These are phyloP conservation scores for Pycnonotus jocosus DNA, from an alignment of 2,113 vertebrate genomes.

Conservation along the genomic window DNA sequence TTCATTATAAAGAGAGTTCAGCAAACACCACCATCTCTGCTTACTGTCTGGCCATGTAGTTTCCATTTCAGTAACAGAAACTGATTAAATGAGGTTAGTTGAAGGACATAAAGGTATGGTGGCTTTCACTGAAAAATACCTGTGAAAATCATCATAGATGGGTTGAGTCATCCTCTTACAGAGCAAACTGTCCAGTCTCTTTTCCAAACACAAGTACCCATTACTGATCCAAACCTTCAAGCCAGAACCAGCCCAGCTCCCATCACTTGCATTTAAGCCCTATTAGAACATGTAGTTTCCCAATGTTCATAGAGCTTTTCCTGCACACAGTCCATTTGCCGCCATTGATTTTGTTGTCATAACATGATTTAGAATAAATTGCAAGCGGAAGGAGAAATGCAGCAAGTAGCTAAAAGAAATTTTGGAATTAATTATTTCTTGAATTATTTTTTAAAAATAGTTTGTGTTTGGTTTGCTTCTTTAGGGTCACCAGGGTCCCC, in stretches of 20 bases:
- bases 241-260: background rate
- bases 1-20: background rate
- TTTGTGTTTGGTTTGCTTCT: background rate
- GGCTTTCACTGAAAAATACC: background rate
- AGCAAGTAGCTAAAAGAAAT: background rate
- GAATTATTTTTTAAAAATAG: background rate
- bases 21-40: background rate
- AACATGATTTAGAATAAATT: background rate
- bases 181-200: background rate
- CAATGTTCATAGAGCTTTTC: background rate
- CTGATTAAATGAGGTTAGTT: background rate
- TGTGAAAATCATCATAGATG: background rate
- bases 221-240: background rate
- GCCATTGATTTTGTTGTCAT: background rate
- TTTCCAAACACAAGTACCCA: background rate
- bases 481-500: constrained; percentile 86
- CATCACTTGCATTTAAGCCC: background rate
- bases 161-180: background rate
- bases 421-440: background rate
- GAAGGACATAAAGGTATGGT: background rate
- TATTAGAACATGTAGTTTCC: background rate
- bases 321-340: background rate
- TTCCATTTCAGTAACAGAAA: background rate
- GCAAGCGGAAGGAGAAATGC: background rate
- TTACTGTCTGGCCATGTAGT: background rate